Evolutionary conservation across 2,888 invertebrate genomes (phyloP).

Genomic region (Xylota sylvarum): DNA sequence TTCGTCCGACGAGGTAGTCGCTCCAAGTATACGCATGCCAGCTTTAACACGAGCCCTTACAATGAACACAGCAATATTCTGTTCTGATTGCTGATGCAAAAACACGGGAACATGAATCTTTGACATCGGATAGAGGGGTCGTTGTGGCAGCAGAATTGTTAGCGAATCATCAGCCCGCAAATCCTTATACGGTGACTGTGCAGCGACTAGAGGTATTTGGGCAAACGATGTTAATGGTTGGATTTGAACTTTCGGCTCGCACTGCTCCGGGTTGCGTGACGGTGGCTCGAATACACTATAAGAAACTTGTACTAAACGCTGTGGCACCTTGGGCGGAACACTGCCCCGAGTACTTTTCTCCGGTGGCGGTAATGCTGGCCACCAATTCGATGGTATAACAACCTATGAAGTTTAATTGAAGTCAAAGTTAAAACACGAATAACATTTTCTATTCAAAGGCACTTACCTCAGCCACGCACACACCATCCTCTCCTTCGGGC

Average conservation of each 20-base stretch:
- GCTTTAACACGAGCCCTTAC: conserved; percentile 96
- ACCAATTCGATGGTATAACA: conserved; percentile 96
- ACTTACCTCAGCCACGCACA: conserved; percentile 92
- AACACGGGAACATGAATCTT: conserved; percentile 96
- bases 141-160: conserved; percentile 94
- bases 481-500: conserved; percentile 96
- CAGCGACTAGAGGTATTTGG: conserved; percentile 90
- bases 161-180: conserved; percentile 93
- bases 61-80: conserved; percentile 91
- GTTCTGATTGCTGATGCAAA: conserved; percentile 89
- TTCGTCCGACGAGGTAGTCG: conserved; percentile 90
- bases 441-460: conserved; percentile 29
- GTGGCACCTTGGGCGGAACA: conserved; percentile 87
- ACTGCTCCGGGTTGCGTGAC: conserved; percentile 88
- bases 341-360: conserved; percentile 87
- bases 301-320: conserved; percentile 91
- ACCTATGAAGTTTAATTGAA: conserved; percentile 83
- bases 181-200: conserved; percentile 93
- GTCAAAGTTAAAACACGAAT: conserved; percentile 42
- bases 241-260: conserved; percentile 91
- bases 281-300: conserved; percentile 95
- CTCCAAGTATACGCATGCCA: conserved; percentile 93
- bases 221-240: conserved; percentile 89
- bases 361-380: conserved; percentile 90
- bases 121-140: conserved; percentile 95